phyloP scores from a whole-genome alignment of 2,797 vertebrate species.

The Chrysolophus pictus region DNA sequence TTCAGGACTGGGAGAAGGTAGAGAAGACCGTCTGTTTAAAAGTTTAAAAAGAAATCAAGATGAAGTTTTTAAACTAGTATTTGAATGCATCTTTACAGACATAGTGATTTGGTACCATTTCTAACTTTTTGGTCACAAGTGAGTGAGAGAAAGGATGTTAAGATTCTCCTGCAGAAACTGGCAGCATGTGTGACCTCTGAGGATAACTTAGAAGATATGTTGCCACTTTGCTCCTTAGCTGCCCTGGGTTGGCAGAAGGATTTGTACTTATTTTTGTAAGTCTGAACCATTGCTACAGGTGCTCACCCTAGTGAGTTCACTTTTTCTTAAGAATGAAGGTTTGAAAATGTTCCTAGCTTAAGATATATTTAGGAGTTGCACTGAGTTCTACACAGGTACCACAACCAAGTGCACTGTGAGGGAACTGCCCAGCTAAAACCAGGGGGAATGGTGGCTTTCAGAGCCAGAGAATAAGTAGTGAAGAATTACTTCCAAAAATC shows the following conservation, averaged over 20 bases:
- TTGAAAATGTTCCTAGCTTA: background rate
- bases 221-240: rapidly evolving
- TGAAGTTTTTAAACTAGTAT: background rate
- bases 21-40: background rate
- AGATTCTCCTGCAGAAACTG: background rate
- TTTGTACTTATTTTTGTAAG: background rate
- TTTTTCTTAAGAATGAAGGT: background rate
- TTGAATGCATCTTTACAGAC: background rate
- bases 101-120: background rate
- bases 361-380: background rate
- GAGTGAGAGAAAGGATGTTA: background rate
- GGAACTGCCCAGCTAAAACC: background rate
- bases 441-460: background rate
- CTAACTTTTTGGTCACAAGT: background rate
- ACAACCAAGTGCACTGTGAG: background rate
- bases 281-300: background rate
- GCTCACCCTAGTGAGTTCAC: background rate
- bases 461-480: background rate
- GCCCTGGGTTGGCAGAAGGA: background rate
- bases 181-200: background rate
- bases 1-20: background rate
- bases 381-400: background rate
- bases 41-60: background rate
- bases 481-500: background rate
- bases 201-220: background rate